phyloP scores from a whole-genome alignment of 92 coral and sea anemone species.

The Meandrina meandrites region DNA sequence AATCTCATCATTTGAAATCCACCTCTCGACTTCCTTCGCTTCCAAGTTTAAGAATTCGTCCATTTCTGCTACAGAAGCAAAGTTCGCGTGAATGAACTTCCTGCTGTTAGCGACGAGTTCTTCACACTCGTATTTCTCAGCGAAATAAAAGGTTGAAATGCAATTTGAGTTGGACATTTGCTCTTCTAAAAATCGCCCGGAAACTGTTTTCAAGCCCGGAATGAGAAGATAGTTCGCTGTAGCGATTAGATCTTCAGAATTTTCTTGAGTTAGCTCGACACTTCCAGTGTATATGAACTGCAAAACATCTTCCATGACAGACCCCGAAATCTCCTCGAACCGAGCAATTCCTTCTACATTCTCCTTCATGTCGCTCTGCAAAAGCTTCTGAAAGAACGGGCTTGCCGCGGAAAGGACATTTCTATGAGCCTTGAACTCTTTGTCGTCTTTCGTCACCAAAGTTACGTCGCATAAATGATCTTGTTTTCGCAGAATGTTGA shows the following conservation, averaged over 20 bases:
- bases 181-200: not conserved
- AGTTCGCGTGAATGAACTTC: not conserved
- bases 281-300: conserved; percentile 24
- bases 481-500: conserved; percentile 15
- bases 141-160: not conserved
- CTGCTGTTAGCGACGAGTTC: not conserved
- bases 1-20: conserved; percentile 33
- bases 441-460: conserved; percentile 20
- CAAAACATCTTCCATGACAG: conserved; percentile 14
- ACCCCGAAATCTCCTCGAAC: conserved; percentile 23
- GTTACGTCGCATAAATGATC: conserved; percentile 35
- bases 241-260: not conserved
- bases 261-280: conserved; percentile 8
- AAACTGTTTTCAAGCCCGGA: not conserved
- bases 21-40: conserved; percentile 5
- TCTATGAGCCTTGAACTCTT: conserved; percentile 31
- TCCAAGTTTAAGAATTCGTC: conserved; percentile 19
- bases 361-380: conserved; percentile 35
- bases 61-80: conserved; percentile 2
- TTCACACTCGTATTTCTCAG: conserved; percentile 7
- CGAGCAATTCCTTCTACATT: conserved; percentile 12
- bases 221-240: not conserved
- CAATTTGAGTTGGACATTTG: not conserved
- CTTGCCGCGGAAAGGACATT: conserved; percentile 41
- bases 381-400: conserved; percentile 24